These are phyloP conservation scores for Rhagophthalmus giganteus DNA, from an alignment of 2,888 invertebrate genomes.

Conservation along the genomic window DNA sequence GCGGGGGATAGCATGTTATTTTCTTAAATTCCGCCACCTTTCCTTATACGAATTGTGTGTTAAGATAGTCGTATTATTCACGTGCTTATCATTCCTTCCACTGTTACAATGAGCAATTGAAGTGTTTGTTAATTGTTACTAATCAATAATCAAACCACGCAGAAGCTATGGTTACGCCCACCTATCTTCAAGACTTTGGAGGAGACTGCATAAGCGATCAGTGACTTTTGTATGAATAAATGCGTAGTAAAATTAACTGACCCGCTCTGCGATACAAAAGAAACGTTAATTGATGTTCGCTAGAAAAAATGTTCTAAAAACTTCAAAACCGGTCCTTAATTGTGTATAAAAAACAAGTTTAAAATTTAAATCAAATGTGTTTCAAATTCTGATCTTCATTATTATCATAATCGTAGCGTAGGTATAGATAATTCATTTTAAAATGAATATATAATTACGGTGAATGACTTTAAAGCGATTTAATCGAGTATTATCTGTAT, in stretches of 20 bases:
- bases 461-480: too few relatives aligned
- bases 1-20: slow-evolving; percentile 36
- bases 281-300: neutral
- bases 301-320: neutral
- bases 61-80: too few relatives aligned
- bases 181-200: slow-evolving; percentile 20
- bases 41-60: too few relatives aligned
- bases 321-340: neutral
- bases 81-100: too few relatives aligned
- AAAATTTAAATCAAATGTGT: neutral
- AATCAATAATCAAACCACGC: slow-evolving; percentile 32
- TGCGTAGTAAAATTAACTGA: slow-evolving; percentile 8
- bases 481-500: too few relatives aligned
- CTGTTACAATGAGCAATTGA: too few relatives aligned
- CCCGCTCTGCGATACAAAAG: neutral
- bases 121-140: too few relatives aligned
- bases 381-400: too few relatives aligned
- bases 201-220: slow-evolving; percentile 9
- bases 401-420: too few relatives aligned
- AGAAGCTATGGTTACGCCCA: slow-evolving; percentile 34
- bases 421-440: too few relatives aligned
- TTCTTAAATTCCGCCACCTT: slow-evolving; percentile 1
- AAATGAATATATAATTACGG: too few relatives aligned
- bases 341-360: neutral
- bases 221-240: slow-evolving; percentile 7